A percentile compares a stretch with the other conserved stretches of the same genome.
phyloP scores from a whole-genome alignment of 2,888 invertebrate species.

The Andrena bucephala region DNA sequence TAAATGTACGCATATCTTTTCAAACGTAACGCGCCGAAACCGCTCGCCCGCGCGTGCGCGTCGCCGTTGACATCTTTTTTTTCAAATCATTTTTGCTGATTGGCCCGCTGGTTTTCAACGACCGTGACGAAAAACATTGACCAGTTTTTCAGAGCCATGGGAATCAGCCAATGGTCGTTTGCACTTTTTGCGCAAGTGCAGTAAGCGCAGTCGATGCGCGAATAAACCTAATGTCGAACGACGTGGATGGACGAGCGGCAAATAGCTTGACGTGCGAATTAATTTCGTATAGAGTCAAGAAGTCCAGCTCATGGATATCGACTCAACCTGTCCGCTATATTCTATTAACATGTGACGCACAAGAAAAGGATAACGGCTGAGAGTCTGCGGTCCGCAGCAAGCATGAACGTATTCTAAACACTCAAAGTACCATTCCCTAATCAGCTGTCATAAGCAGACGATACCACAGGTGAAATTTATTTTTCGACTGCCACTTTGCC shows the following conservation, averaged over 20 bases:
- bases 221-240: constrained; percentile 69
- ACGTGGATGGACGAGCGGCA: constrained; percentile 64
- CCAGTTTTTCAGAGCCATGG: constrained; percentile 17
- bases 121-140: constrained; percentile 28
- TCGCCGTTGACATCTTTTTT: background rate
- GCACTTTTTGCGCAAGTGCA: constrained; percentile 58
- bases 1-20: background rate
- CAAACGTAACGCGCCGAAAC: background rate
- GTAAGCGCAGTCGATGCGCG: constrained; percentile 52
- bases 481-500: constrained; percentile 19
- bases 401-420: constrained; percentile 54
- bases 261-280: constrained; percentile 59
- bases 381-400: constrained; percentile 34
- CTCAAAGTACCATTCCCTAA: constrained; percentile 67
- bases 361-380: constrained; percentile 38
- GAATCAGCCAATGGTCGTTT: constrained; percentile 49
- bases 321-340: constrained; percentile 11
- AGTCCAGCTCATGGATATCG: constrained; percentile 23
- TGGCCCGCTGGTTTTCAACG: constrained; percentile 11
- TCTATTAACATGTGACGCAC: constrained; percentile 58
- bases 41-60: constrained; percentile 5
- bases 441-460: constrained; percentile 81
- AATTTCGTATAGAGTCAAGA: constrained; percentile 45
- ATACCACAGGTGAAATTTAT: constrained; percentile 72
- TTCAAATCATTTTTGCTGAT: constrained; percentile 22